Evolutionary conservation across 53 echinoderm and acorn worm species (phyloP).

Genomic region (Apostichopus leukothele): DNA sequence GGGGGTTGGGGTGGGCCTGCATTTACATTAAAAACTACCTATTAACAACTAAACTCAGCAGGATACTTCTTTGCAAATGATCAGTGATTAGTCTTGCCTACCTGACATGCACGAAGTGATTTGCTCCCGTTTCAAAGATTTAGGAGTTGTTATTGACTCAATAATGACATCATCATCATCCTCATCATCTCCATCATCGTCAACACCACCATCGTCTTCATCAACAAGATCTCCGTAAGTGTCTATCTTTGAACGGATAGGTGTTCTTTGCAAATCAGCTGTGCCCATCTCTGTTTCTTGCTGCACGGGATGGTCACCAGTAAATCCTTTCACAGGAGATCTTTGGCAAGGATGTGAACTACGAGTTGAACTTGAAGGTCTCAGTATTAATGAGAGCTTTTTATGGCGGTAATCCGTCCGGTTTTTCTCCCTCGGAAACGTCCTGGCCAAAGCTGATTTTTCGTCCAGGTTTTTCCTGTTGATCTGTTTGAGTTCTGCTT

Average conservation of each 20-base stretch:
- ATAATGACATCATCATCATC: not conserved
- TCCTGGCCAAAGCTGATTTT: not conserved
- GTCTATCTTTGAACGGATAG: not conserved
- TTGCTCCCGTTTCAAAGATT: constrained; percentile 3
- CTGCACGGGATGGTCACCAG: not conserved
- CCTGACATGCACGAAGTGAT: not conserved
- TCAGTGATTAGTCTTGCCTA: not conserved
- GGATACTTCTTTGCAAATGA: too few relatives aligned
- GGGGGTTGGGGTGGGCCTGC: too few relatives aligned
- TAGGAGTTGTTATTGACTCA: constrained; percentile 8
- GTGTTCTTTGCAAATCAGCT: not conserved
- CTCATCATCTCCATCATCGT: not conserved
- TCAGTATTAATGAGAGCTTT: not conserved
- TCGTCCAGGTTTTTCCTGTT: not conserved
- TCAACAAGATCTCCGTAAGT: not conserved
- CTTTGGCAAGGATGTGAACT: not conserved
- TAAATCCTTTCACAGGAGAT: not conserved
- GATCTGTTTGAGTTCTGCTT: not conserved
- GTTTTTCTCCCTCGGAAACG: not conserved
- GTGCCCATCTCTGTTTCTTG: not conserved
- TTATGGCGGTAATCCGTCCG: not conserved
- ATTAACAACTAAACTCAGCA: too few relatives aligned
- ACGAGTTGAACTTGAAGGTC: not conserved
- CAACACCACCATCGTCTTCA: not conserved
- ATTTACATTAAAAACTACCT: too few relatives aligned